Percentiles rank a stretch among this genome's conserved stretches.
Evolutionary conservation across 2,113 vertebrate species (phyloP).

Genomic region (cat (Felis catus)): DNA sequence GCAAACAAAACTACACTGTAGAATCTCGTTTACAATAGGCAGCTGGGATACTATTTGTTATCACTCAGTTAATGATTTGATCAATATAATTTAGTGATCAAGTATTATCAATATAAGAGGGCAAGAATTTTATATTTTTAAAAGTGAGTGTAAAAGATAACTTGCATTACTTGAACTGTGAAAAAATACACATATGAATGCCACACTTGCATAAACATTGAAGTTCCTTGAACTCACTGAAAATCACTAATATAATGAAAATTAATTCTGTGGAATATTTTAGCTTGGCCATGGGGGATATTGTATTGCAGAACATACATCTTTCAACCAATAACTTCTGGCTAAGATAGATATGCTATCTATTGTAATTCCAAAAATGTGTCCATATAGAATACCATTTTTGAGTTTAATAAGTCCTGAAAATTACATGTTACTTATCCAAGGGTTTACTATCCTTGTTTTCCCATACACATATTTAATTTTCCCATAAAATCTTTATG

Average conservation of each 20-base stretch:
- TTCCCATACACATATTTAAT: not conserved
- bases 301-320: not conserved
- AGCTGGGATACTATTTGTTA: not conserved
- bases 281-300: not conserved
- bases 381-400: not conserved
- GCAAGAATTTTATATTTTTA: not conserved
- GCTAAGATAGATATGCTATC: not conserved
- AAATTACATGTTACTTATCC: not conserved
- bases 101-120: not conserved
- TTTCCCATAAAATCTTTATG: not conserved
- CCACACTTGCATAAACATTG: not conserved
- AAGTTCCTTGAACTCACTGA: not conserved
- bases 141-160: not conserved
- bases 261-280: not conserved
- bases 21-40: not conserved
- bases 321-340: conserved; percentile 4
- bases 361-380: not conserved
- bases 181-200: not conserved
- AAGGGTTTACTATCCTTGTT: not conserved
- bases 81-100: not conserved
- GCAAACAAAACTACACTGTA: not conserved
- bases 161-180: not conserved
- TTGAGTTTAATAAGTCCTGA: not conserved
- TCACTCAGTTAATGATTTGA: not conserved
- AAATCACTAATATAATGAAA: conserved; percentile 1